Percentiles rank a stretch among this genome's conserved stretches.
phyloP scores from a whole-genome alignment of 2,888 invertebrate species.

The Dryobotodes eremita region DNA sequence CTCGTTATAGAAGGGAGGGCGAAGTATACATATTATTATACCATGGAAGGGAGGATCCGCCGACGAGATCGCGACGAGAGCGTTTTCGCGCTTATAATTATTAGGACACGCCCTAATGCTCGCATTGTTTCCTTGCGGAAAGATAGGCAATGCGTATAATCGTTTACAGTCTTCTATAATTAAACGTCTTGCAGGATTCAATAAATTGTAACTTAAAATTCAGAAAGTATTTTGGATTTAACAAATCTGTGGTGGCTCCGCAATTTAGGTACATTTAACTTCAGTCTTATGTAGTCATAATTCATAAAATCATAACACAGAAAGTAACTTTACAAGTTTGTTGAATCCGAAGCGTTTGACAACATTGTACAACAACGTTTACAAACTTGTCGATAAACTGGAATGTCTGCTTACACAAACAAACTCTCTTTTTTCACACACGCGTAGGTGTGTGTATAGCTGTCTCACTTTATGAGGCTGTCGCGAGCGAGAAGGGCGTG shows the following conservation, averaged over 20 bases:
- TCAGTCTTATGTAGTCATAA: background rate
- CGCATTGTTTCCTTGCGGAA: too few relatives aligned
- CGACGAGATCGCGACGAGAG: too few relatives aligned
- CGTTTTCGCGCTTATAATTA: too few relatives aligned
- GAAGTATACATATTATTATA: too few relatives aligned
- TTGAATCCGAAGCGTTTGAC: slow-evolving; percentile 6
- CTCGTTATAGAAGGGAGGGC: too few relatives aligned
- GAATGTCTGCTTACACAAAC: slow-evolving; percentile 10
- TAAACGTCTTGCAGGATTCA: too few relatives aligned
- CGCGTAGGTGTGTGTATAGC: background rate
- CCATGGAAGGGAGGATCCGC: too few relatives aligned
- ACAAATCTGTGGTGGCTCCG: background rate
- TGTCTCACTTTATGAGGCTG: background rate
- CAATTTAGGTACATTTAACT: background rate
- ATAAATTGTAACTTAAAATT: too few relatives aligned
- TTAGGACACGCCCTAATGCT: too few relatives aligned
- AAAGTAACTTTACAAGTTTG: background rate
- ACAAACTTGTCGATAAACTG: slow-evolving; percentile 47
- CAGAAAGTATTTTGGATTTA: background rate
- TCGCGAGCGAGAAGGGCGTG: background rate
- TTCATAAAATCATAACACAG: background rate
- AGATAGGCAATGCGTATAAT: too few relatives aligned
- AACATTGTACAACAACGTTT: slow-evolving; percentile 36
- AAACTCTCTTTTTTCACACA: slow-evolving; percentile 8
- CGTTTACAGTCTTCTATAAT: too few relatives aligned